Base-by-base conservation (phyloP, 2,888 invertebrate genomes). In the Amphimallon solstitiale region DNA sequence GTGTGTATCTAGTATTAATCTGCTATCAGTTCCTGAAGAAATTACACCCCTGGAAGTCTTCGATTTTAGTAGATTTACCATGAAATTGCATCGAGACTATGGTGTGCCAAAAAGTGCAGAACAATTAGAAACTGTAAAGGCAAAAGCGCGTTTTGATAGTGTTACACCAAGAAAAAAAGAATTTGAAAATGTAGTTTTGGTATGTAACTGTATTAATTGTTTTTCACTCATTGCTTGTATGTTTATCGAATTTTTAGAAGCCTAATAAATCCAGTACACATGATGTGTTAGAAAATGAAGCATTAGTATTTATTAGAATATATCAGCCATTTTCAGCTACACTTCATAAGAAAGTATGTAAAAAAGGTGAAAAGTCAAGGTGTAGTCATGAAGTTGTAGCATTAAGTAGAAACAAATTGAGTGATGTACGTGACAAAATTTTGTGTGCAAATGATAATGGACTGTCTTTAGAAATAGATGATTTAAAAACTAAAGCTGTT, bases 391-490 rank as follows among this genome's bases (percentile, higher is more conserved):
- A 89, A 69, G 85, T 90, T 68, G 79, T 86, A 9, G 85, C 91
- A 0, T 81, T 90, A n/a, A 91, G 92, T 0, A 82, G 84, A 14
- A 91, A 92, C 78, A 85, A 84, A 19, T 83, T 97, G 69, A 84
- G 87, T n/a, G 87, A 88, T 49, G 82, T 97, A 38, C 85, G 92
- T 1, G 93, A 94, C 76, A 86, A 87, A 71, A 89, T 96, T 70
- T 82, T 84, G 14, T 97, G 97, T 78, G 80, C 88, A 52, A 88
- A 91, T 70, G 93, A 95, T 79, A 78, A 84, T 15, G 86, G 86
- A 63, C 81, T 87, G 70, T 83, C 88, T 15, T 81, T 85, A 35
- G 92, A 92, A 76, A 82, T 88, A 0, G 89, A 91, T 68, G 64
- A 66, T 19, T 48, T 67, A 14, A 60, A 45, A 10, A 17, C 10